A percentile compares a stretch with the other conserved stretches of the same genome.
These are phyloP conservation scores for Gonioctena quinquepunctata DNA, from an alignment of 1,140 invertebrate genomes.

Conservation along the genomic window DNA sequence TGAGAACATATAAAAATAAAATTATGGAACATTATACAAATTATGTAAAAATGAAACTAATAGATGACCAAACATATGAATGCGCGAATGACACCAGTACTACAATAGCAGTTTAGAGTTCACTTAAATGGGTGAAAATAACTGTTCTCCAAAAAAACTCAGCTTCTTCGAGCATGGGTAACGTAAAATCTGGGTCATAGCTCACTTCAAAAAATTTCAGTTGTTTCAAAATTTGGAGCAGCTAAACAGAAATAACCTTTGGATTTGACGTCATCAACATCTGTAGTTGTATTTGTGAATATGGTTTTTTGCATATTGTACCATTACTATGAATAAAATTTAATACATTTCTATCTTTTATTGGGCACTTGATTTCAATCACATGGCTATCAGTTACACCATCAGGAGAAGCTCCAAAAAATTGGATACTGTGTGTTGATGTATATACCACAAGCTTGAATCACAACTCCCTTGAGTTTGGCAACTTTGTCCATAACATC, in stretches of 20 bases:
- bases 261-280: constrained; percentile 54
- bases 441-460: constrained; percentile 19
- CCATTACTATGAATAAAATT: constrained; percentile 34
- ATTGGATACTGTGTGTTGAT: constrained; percentile 35
- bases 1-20: too few species aligned
- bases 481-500: too few species aligned
- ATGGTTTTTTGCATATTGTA: constrained; percentile 52
- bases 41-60: background rate
- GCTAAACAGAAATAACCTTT: constrained; percentile 34
- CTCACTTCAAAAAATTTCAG: background rate
- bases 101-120: too few species aligned
- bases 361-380: too few species aligned
- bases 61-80: background rate
- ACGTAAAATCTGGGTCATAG: background rate
- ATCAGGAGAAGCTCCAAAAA: constrained; percentile 56
- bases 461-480: constrained; percentile 5
- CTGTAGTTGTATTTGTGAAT: constrained; percentile 59
- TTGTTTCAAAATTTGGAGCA: constrained; percentile 36
- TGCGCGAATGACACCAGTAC: too few species aligned
- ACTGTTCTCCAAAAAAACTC: background rate
- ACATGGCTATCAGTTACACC: constrained; percentile 55
- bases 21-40: background rate
- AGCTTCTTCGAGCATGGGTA: background rate
- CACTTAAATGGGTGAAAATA: background rate
- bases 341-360: constrained; percentile 52